These are phyloP conservation scores for Phenganax stokvisi DNA, from an alignment of 92 coral and sea anemone species.

Conservation along the genomic window DNA sequence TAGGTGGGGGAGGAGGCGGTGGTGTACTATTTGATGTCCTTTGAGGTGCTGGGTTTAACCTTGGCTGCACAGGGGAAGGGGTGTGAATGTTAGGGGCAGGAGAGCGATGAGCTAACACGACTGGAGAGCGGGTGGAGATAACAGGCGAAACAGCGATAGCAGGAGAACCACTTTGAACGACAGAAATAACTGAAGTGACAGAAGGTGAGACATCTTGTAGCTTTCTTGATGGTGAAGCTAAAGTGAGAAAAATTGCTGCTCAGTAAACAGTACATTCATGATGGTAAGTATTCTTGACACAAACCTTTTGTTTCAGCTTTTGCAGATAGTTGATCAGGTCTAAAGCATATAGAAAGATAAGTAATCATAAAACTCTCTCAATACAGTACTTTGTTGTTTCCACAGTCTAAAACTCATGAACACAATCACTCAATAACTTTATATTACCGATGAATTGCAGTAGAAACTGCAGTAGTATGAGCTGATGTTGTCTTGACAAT, in stretches of 20 bases:
- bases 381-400: not conserved
- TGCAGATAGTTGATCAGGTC: slow-evolving; percentile 31
- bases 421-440: not conserved
- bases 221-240: slow-evolving; percentile 89
- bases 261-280: not conserved
- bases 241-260: not conserved
- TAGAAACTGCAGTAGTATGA: slow-evolving; percentile 81
- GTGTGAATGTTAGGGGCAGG: slow-evolving; percentile 54
- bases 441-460: slow-evolving; percentile 66
- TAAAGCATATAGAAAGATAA: not conserved
- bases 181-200: slow-evolving; percentile 83
- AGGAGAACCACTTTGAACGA: slow-evolving; percentile 57
- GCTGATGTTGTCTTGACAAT: slow-evolving; percentile 86
- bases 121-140: slow-evolving; percentile 23
- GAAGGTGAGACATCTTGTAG: slow-evolving; percentile 97
- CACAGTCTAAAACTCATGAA: not conserved
- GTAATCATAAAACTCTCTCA: not conserved
- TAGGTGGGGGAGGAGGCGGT: slow-evolving; percentile 49
- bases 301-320: slow-evolving; percentile 32
- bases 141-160: slow-evolving; percentile 74
- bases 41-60: slow-evolving; percentile 51
- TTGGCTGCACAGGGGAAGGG: slow-evolving; percentile 48
- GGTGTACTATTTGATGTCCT: slow-evolving; percentile 54
- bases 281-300: not conserved
- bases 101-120: slow-evolving; percentile 53